A percentile compares a stretch with the other conserved stretches of the same genome.
These are phyloP conservation scores for Pseudomyrmex dendroicus DNA, from an alignment of 1,140 invertebrate species.

Conservation along the genomic window DNA sequence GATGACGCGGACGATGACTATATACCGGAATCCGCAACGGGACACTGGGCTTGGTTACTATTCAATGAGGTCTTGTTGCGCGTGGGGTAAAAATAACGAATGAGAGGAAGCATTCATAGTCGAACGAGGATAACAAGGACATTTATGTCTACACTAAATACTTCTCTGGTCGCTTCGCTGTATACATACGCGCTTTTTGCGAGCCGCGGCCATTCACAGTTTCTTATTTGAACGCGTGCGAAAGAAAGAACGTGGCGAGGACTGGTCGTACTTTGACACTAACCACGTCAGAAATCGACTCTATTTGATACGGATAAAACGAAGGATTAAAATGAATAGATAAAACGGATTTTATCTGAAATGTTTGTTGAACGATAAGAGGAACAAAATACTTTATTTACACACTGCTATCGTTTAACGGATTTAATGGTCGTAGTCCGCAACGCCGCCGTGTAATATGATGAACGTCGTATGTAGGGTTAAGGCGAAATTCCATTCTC, in stretches of 20 bases:
- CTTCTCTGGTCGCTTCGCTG: constrained; percentile 30
- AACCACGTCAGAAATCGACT: not conserved
- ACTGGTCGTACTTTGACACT: not conserved
- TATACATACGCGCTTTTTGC: constrained; percentile 21
- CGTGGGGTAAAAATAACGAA: constrained; percentile 52
- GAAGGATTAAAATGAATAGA: too few species aligned
- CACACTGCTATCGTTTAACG: too few species aligned
- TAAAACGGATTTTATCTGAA: not conserved
- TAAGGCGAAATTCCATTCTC: constrained; percentile 25
- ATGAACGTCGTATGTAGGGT: constrained; percentile 36
- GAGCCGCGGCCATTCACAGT: not conserved
- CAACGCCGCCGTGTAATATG: constrained; percentile 16
- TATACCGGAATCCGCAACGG: constrained; percentile 48
- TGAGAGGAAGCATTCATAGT: constrained; percentile 59
- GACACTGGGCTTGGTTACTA: constrained; percentile 54
- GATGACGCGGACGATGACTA: constrained; percentile 53
- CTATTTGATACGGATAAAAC: not conserved
- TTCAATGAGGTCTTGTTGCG: constrained; percentile 56
- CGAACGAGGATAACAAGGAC: constrained; percentile 61
- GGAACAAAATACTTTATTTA: not conserved
- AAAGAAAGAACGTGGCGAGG: not conserved
- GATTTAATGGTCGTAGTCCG: too few species aligned
- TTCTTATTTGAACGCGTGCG: not conserved
- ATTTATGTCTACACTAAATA: constrained; percentile 47
- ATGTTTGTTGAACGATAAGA: not conserved